A percentile compares a stretch with the other conserved stretches of the same genome.
phyloP scores from a whole-genome alignment of 2,888 invertebrate species.

The Odontocerum albicorne region DNA sequence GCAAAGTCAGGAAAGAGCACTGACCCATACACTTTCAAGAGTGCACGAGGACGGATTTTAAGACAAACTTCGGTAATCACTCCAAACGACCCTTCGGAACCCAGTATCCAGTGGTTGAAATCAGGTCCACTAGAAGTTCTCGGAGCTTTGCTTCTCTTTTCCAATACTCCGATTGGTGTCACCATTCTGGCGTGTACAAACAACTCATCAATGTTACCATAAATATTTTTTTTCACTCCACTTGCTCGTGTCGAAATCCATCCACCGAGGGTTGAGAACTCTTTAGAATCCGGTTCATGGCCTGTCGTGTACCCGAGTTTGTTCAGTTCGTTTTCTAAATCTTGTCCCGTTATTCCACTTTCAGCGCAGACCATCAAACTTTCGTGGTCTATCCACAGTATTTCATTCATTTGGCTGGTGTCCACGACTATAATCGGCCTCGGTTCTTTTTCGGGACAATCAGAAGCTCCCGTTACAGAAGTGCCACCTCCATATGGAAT shows the following conservation, averaged over 20 bases:
- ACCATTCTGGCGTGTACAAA: slow-evolving; percentile 88
- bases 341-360: slow-evolving; percentile 91
- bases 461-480: slow-evolving; percentile 84
- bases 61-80: slow-evolving; percentile 91
- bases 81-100: slow-evolving; percentile 95
- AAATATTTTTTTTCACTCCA: slow-evolving; percentile 99
- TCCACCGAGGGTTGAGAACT: slow-evolving; percentile 95
- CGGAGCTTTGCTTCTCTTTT: slow-evolving; percentile 82
- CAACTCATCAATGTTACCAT: slow-evolving; percentile 96
- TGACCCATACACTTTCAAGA: slow-evolving; percentile 86
- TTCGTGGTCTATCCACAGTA: slow-evolving; percentile 88
- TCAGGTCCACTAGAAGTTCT: slow-evolving; percentile 94
- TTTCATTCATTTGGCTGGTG: slow-evolving; percentile 93
- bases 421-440: slow-evolving; percentile 88
- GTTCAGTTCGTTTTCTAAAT: slow-evolving; percentile 83
- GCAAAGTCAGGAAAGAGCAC: slow-evolving; percentile 93
- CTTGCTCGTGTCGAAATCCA: slow-evolving; percentile 97
- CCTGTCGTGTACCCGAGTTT: slow-evolving; percentile 84
- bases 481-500: slow-evolving; percentile 96
- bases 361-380: slow-evolving; percentile 75
- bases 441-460: slow-evolving; percentile 77
- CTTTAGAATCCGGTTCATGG: slow-evolving; percentile 97
- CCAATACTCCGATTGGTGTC: slow-evolving; percentile 79
- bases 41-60: slow-evolving; percentile 86
- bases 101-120: slow-evolving; percentile 77